Evolutionary conservation across 2,797 vertebrate species (phyloP).

Genomic region (Spheniscus humboldti): DNA sequence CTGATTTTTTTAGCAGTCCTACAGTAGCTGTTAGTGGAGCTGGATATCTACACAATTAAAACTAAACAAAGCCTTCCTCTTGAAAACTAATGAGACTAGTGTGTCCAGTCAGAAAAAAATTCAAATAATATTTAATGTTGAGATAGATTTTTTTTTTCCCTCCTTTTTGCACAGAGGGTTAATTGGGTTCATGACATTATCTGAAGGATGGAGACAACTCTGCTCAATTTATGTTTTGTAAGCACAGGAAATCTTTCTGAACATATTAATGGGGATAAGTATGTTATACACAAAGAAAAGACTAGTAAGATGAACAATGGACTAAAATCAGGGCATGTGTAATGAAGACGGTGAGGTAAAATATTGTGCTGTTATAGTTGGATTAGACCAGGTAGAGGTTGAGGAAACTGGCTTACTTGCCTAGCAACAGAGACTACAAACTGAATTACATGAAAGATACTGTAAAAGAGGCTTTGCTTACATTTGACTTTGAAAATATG

Average conservation of each 20-base stretch:
- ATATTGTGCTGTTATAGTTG: neutral
- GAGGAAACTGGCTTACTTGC: neutral
- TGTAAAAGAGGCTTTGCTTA: neutral
- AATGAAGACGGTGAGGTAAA: neutral
- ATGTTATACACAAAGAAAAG: neutral
- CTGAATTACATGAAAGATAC: neutral
- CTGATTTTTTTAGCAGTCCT: neutral
- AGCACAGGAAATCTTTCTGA: slow-evolving; percentile 3
- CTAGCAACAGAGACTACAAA: neutral
- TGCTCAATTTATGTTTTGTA: slow-evolving; percentile 31
- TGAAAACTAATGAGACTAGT: neutral
- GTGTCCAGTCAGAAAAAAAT: slow-evolving; percentile 24
- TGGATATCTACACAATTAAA: slow-evolving; percentile 12
- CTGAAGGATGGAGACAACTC: slow-evolving; percentile 14
- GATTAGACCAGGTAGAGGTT: neutral
- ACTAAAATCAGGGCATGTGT: neutral
- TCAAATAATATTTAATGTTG: slow-evolving; percentile 34
- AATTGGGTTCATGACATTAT: slow-evolving; percentile 59
- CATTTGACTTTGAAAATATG: neutral
- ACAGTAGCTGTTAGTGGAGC: neutral
- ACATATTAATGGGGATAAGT: neutral
- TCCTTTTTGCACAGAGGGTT: slow-evolving; percentile 18
- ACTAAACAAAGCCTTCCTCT: neutral
- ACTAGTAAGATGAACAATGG: neutral
- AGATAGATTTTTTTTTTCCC: neutral